These are phyloP conservation scores for Leptodactylus fallax DNA, from an alignment of 2,797 vertebrate genomes.

Conservation along the genomic window DNA sequence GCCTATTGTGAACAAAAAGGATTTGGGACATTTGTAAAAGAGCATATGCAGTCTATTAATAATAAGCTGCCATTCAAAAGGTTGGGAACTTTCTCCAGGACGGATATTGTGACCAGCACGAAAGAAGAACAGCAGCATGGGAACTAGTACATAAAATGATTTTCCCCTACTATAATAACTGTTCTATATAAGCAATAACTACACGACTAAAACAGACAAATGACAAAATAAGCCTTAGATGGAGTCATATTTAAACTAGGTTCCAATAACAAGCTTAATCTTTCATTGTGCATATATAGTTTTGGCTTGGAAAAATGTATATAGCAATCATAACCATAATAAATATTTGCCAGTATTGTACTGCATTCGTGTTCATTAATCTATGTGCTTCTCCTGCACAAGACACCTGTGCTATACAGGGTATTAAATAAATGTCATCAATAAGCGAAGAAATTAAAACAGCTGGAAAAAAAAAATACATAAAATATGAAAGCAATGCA, in stretches of 20 bases:
- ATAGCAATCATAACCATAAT: slow-evolving; percentile 1
- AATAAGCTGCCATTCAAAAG: slow-evolving; percentile 20
- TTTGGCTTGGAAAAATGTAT: slow-evolving; percentile 26
- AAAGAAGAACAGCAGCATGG: slow-evolving; percentile 30
- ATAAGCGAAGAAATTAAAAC: neutral
- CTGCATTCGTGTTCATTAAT: slow-evolving; percentile 1
- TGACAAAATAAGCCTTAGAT: slow-evolving; percentile 17
- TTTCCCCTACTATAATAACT: neutral
- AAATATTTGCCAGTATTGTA: neutral
- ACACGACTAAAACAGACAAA: slow-evolving; percentile 11
- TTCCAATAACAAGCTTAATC: slow-evolving; percentile 7
- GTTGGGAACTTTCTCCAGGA: slow-evolving; percentile 27
- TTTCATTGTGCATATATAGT: slow-evolving; percentile 24
- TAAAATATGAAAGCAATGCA: neutral
- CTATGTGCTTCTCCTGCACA: slow-evolving; percentile 24
- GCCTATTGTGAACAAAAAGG: neutral
- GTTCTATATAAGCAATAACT: slow-evolving; percentile 9
- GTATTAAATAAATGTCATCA: neutral
- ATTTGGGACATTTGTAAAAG: neutral
- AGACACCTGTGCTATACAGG: neutral
- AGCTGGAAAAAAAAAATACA: neutral
- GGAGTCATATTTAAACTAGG: slow-evolving; percentile 15
- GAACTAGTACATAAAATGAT: slow-evolving; percentile 1
- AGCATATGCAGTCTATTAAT: neutral
- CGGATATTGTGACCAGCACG: slow-evolving; percentile 55